Evolutionary conservation across 2,797 vertebrate genomes (phyloP), one percentile per base, ranked within the genome.

Genomic region (Liparis tanakae): DNA sequence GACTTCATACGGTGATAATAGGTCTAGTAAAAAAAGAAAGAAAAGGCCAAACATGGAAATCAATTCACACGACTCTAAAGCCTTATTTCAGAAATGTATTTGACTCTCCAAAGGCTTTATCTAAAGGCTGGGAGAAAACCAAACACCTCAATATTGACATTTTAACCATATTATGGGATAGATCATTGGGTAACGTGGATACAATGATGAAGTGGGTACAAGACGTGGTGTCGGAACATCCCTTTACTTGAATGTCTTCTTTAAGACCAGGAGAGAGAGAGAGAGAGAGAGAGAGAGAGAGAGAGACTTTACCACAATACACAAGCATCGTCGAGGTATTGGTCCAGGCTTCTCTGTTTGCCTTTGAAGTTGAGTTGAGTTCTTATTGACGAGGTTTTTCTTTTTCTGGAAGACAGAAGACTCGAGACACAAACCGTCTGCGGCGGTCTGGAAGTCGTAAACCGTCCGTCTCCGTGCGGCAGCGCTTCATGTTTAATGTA

Each of bases 401-500:
- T 17, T 57, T 36, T 74, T 67, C 68, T 44, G 17, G 51, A 69
- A 63, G 39, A 30, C 61, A 76, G 73, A n/a, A n/a, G n/a, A n/a
- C n/a, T n/a, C n/a, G n/a, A n/a, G n/a, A n/a, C n/a, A n/a, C 34
- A 56, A 78, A 66, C 55, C 25, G 50, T 55, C 18, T 71, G 12
- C 17, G 70, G 67, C 34, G n/a, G 7, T 62, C n/a, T 53, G 34
- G 46, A 71, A 70, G 51, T 67, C 76, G 82, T 87, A n/a, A 76
- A 87, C 86, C 82, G 78, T 81, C 77, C 50, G 54, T 86, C 81
- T 81, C 63, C 76, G 70, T 78, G 37, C 66, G 81, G 71, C 60
- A 79, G 13, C 41, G 55, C 51, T 78, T 84, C 72, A 88, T 90
- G 84, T 91, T 79, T 89, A 87, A 91, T 88, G 70, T 77, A 91